Base-by-base conservation (phyloP, 2,888 invertebrate genomes). In the Camponotus fellah region DNA sequence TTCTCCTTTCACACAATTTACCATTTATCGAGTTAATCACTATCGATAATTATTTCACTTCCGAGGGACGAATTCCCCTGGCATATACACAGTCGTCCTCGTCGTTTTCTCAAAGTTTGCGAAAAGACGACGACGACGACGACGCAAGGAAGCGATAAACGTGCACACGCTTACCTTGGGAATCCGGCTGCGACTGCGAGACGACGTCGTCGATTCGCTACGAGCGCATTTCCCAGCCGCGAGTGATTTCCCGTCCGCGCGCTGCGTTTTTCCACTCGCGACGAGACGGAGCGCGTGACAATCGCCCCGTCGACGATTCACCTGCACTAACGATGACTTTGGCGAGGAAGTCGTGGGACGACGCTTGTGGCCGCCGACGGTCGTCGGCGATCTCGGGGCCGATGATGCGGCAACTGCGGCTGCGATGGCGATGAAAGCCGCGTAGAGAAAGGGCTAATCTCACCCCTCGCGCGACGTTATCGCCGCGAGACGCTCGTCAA, bases 141-240 rank as follows among this genome's bases (percentile, higher is more conserved):
- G 32, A 60, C 26, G 46, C 34, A 34, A 49, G 0, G 17, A 76
- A 6, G 12, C 26, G 37, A 14, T 17, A 65, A 77, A 43, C 53
- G 34, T 2, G 43, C 12, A 10, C 10, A 1, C 34, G 79, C 91
- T 82, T 92, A 94, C 94, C 93, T 93, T 84, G 92, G 88, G 88
- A 92, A 90, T 93, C 93, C 93, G 90, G n/a, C 71, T 79, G 69
- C 79, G 46, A 71, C 21, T 60, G 60, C 72, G 91, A 53, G n/a
- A 92, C 93, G 92, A 91, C 84, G 89, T 92, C 3, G 92, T 86
- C 89, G 91, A 88, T 91, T 92, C 80, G 92, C 90, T 93, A 92
- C 89, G 92, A 92, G 86, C 77, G 88, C 93, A 93, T 93, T 88
- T 92, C 91, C 89, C 91, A 88, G 69, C 83, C 66, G 65, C 71